Base-by-base conservation (phyloP, 2,888 invertebrate genomes). In the Caenorhabditis sp. region DNA sequence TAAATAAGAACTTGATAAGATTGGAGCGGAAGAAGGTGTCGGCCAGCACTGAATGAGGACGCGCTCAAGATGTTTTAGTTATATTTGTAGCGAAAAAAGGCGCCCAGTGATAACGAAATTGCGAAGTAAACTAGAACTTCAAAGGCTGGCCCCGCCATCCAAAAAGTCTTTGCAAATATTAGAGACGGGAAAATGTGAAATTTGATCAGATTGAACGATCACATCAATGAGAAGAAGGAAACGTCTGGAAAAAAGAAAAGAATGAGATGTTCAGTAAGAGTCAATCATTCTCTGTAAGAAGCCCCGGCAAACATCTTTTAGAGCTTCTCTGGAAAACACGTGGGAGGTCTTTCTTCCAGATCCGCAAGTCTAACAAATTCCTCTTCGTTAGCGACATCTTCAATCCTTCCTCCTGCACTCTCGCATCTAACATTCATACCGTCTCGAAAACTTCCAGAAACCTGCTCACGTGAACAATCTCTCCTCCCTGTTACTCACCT, bases 331-430 rank as follows among this genome's bases (percentile, higher is more conserved):
- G 32, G 15, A 37, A 55, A 39, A 55, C 35, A 39, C 56, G 26
- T n/a, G 32, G 68, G 58, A 35, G 68, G 50, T 52, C 58, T 58
- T 27, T 43, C 1, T 43, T 41, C 39, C 43, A 70, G 70, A 59
- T 70, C 15, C 70, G 70, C 17, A 43, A 59, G 27, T 39, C 70
- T 17, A 26, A 59, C 53, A 43, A 53, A 22, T 26, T 53, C 20
- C 32, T 70, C 4, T 59, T 70, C n/a, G 17, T 59, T 27, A 52
- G 59, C 52, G 59, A 53, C 52, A 35, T 50, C 26, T 50, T 68
- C 27, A 32, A 39, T 13, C 32, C 52, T 2, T 27, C 50, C 6
- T 70, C 70, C n/a, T 15, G 50, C 17, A 59, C 70, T 24, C 70
- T 59, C 26, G 24, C 58, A 27, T 50, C 39, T 15, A 68, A 68